Base-by-base conservation (phyloP, 2,113 vertebrate species). In the Cercopithecus mona region DNA sequence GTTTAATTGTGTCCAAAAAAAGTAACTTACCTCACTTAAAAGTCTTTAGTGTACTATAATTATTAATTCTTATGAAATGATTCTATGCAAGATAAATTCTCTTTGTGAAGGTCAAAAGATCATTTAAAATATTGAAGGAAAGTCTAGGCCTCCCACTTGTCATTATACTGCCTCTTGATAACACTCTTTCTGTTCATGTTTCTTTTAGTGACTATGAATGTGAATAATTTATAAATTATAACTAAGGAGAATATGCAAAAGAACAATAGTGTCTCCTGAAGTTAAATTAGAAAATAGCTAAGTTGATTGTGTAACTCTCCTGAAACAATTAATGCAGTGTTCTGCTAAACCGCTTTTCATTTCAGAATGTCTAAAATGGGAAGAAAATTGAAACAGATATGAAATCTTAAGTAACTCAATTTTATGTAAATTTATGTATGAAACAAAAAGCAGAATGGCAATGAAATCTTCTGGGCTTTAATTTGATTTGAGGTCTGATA, bases 341-440 rank as follows among this genome's bases (percentile, higher is more conserved):
- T 96, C 79, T 96, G 52, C 87, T 90, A 95, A 96, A 93, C 50
- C 2, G 12, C 27, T 97, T 97, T 95, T 94, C 95, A 97, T 97
- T 88, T 96, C 68, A 93, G 59, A 93, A 93, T 96, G 95, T 92
- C 93, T 93, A 96, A 80, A 98, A 96, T 94, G 50, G 94, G 80
- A 98, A 83, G 86, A 96, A 97, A 96, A 98, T 96, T 96, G 97
- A 97, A 97, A 97, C 90, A 97, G 97, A 98, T 97, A 98, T 90
- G 96, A 97, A 97, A 97, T 97, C 96, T 97, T 94, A 97, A 97
- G 94, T 96, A 96, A 97, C 96, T 96, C 92, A 85, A 94, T 97
- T 96, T 97, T 98, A 98, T 98, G 98, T 98, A 98, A 98, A 98
- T 98, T 98, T 98, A 98, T 97, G 97, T 97, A 97, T 98, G 97